Percentiles rank a stretch among this genome's conserved stretches.
Evolutionary conservation across 2,113 vertebrate genomes (phyloP).

Genomic region (Calcarius ornatus): DNA sequence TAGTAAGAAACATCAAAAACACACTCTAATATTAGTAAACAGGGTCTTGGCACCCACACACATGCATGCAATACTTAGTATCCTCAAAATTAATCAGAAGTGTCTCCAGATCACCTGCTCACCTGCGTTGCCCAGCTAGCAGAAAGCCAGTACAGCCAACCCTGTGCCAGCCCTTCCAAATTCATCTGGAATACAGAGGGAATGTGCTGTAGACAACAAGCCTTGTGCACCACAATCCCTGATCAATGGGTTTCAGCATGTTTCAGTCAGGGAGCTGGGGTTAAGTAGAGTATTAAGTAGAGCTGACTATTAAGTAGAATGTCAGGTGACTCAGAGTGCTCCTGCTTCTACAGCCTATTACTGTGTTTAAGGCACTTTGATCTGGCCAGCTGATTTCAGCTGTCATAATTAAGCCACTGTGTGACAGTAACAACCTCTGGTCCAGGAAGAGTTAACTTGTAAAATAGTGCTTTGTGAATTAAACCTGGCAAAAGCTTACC

Average conservation of each 20-base stretch:
- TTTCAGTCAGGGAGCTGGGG: not conserved
- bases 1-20: not conserved
- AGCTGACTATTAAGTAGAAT: not conserved
- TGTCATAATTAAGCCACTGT: not conserved
- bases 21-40: not conserved
- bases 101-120: not conserved
- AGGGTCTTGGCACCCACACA: fast-evolving
- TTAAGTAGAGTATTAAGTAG: no score
- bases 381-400: not conserved
- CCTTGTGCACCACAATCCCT: not conserved
- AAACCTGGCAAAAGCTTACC: not conserved
- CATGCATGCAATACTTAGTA: not conserved
- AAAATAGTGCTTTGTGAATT: not conserved
- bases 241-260: fast-evolving
- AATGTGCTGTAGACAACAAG: fast-evolving
- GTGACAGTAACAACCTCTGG: not conserved
- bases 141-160: not conserved
- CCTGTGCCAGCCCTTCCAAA: not conserved
- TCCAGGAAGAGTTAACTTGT: not conserved
- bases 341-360: not conserved
- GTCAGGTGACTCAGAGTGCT: not conserved
- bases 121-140: not conserved
- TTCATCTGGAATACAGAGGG: no score
- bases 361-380: not conserved
- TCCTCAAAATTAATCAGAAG: not conserved